Base-by-base conservation (phyloP, 2,797 vertebrate species). In the Anniella stebbinsi region DNA sequence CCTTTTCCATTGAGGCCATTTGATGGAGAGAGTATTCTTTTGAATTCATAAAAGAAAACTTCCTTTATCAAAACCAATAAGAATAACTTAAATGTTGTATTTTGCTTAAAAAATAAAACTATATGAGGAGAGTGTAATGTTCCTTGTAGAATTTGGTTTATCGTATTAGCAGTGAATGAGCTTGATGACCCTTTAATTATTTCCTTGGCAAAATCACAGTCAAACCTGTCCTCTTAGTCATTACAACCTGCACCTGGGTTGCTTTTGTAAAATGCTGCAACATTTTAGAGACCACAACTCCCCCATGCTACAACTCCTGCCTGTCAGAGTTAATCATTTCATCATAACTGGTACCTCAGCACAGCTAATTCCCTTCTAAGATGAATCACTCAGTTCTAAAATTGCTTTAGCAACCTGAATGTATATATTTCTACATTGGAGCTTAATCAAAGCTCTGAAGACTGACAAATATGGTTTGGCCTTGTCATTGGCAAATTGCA, bases 251-350 rank as follows among this genome's bases (percentile, higher is more conserved):
- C 63, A 86, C 18, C 33, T 51, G 80, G 41, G 21, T 87, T 77
- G 36, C 28, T 77, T 69, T 48, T 87, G 57, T 0, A 0, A 73
- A 90, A 80, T 38, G 70, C 9, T 30, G 88, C 63, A 54, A 38
- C 28, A 33, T 38, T 63, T 76, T 51, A 69, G 60, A 84, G 82
- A 15, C 28, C 57, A 25, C 13, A 84, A 73, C 83, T 36, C 63
- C 67, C 30, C 54, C 33, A 86, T 45, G 76, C 28, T 1, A 86
- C 57, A 63, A 84, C 30, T 86, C 67, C 77, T 87, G 21, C 87
- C 69, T 92, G 90, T 48, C 88, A 92, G 21, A 75, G 10, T 83
- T 92, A 88, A 91, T 93, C 48, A 70, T 67, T 92, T 90, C 41
- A 90, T 90, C 89, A 33, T 70, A 90, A 88, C 66, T 88, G 69